Evolutionary conservation across 2,888 invertebrate genomes (phyloP), one percentile per base, ranked within the genome.

Genomic region (Drosophila yooni): DNA sequence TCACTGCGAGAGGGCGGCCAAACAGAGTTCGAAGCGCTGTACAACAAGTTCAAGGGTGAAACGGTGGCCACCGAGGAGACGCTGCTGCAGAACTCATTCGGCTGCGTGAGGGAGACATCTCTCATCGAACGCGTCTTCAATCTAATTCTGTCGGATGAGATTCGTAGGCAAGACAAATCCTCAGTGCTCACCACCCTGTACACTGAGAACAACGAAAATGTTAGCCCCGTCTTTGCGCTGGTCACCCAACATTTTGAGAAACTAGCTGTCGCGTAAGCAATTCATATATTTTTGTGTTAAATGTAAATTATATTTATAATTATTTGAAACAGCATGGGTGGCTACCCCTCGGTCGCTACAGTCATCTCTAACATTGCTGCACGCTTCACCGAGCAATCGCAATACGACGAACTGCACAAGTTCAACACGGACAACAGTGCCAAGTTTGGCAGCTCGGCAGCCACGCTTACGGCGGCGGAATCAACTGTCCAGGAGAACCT

Each of bases 11-110:
- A 94, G 36, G 96, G 96, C 0, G 93, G 93, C 0, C 83, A 90
- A n/a, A 90, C 91, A 0, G 95, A 96, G 73, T 98, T 96, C 94
- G 87, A 95, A 1, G 94, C 94, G 81, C 92, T 96, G 29, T 96
- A 96, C 94, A 78, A 93, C 0, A 94, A 95, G 74, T 97, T 95
- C 92, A 86, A 92, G 59, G 89, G 80, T 0, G 94, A 95, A 59
- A 94, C 95, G 40, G 94, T 96, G 1, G 95, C 96, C 48, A 94
- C 95, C 0, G 97, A 97, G 92, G 95, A 96, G 91, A 94, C 95
- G 6, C 92, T 94, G 11, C 94, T 97, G 1, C 94, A 97, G 29
- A 93, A 92, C 59, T 94, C 95, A 2, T 93, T 98, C 61, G 96
- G 96, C 0, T 97, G 97, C 87, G 95, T 96, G 0, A 93, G 92